Base-by-base conservation (phyloP, 2,888 invertebrate species). In the Strigamia transsilvanica region DNA sequence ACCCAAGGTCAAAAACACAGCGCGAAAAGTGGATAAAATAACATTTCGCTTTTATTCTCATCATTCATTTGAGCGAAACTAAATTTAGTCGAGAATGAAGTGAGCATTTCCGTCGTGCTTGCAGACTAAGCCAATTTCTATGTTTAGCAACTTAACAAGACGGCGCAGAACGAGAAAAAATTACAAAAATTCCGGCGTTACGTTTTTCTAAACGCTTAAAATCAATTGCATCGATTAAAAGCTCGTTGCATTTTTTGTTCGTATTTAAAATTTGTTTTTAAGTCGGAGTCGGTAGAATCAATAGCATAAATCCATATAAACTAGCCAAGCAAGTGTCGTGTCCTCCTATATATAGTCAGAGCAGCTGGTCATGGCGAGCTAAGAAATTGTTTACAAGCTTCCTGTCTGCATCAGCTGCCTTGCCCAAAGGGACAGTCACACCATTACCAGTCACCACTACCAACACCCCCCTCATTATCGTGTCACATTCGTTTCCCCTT, bases 271-370 rank as follows among this genome's bases (percentile, higher is more conserved):
- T 3, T 1, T 42, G 1, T 42, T 1, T 1, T 42, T 42, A 51
- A 51, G n/a, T 15, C n/a, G n/a, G 51, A 15, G 51, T 13, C 13
- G 51, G 3, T 42, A n/a, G 4, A 23, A 66, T 66, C 66, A 7
- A 66, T 66, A 23, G 66, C n/a, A n/a, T 9, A 66, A 66, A 66
- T 66, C 66, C 66, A 66, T 66, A 66, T 27, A 66, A 66, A 66
- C 66, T 66, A 21, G 66, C 66, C 27, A 27, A 27, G 27, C 51
- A 10, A 66, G 66, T 66, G 66, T 66, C 66, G 66, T 66, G 66
- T 66, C 66, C 66, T 66, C 66, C 66, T 66, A 66, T 66, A 66
- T 66, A 66, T 66, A 66, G 66, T 66, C 66, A 66, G 66, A 66
- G 66, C 66, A 66, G 66, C 66, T 66, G 66, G 66, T 66, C 66